phyloP scores from a whole-genome alignment of 2,888 invertebrate genomes.

The Copidosoma aretas region DNA sequence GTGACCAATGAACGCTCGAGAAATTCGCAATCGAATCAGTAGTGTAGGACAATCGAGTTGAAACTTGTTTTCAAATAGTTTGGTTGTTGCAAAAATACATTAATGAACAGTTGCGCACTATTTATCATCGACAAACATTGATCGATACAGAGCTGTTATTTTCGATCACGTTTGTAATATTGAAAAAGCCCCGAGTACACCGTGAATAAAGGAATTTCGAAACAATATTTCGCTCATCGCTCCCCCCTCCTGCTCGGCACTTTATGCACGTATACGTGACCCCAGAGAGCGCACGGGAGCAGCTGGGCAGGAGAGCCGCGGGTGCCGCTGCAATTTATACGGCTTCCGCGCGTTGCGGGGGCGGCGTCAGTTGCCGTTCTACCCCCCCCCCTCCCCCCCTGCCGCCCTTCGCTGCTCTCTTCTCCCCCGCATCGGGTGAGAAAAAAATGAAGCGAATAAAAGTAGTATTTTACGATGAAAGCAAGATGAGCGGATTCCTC shows the following conservation, averaged over 20 bases:
- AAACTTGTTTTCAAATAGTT: too few species aligned
- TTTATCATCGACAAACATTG: too few species aligned
- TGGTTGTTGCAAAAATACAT: too few species aligned
- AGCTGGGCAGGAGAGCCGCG: neutral
- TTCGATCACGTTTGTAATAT: too few species aligned
- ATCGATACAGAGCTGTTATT: too few species aligned
- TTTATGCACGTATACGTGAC: neutral
- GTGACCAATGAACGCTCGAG: too few species aligned
- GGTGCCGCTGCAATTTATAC: conserved; percentile 35
- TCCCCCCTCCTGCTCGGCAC: neutral
- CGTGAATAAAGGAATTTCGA: too few species aligned
- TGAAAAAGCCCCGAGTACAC: too few species aligned
- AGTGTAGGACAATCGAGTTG: too few species aligned
- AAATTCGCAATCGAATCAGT: too few species aligned
- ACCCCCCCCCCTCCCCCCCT: neutral
- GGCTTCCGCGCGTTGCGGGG: conserved; percentile 29
- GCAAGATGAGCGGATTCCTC: conserved; percentile 1
- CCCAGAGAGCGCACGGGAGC: neutral
- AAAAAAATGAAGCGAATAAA: neutral
- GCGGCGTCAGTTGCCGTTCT: conserved; percentile 3
- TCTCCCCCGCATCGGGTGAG: neutral
- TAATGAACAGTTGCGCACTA: too few species aligned
- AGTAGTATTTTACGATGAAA: neutral
- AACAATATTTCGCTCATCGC: neutral
- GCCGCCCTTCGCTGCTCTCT: neutral